A percentile compares a stretch with the other conserved stretches of the same genome.
phyloP scores from a whole-genome alignment of 2,797 vertebrate genomes.

The Rachycentron canadum region DNA sequence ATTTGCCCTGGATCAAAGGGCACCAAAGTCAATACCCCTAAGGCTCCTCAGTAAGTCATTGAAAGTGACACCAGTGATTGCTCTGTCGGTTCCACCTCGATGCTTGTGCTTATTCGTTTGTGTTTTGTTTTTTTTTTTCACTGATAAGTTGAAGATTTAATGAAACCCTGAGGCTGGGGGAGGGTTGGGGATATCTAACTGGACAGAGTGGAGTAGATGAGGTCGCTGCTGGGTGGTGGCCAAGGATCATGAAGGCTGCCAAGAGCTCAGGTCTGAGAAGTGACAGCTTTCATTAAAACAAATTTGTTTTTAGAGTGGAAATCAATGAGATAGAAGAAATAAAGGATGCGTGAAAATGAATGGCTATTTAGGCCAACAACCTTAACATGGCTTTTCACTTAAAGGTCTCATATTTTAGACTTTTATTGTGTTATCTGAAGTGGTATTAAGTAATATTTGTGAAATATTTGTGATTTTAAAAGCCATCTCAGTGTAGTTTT shows the following conservation, averaged over 20 bases:
- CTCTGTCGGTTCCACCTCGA: constrained; percentile 30
- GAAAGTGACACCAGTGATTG: constrained; percentile 56
- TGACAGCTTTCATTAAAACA: constrained; percentile 18
- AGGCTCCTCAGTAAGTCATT: constrained; percentile 29
- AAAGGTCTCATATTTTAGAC: background rate
- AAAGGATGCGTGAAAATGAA: background rate
- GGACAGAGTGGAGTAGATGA: constrained; percentile 8
- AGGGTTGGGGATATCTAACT: constrained; percentile 10
- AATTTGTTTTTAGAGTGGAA: background rate
- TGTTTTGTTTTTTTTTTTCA: constrained; percentile 28
- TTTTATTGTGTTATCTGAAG: background rate
- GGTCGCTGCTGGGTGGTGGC: constrained; percentile 3
- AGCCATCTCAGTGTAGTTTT: no score
- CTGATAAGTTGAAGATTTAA: constrained; percentile 38
- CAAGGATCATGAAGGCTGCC: background rate
- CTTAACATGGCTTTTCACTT: background rate
- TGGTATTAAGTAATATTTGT: no score
- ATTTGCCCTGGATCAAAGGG: constrained; percentile 40
- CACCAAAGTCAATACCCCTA: constrained; percentile 32
- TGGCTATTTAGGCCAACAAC: background rate
- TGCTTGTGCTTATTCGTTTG: constrained; percentile 38
- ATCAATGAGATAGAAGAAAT: constrained; percentile 4
- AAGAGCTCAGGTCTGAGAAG: background rate
- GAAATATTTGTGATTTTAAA: no score
- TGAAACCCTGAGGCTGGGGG: constrained; percentile 38